Percentiles rank a stretch among this genome's conserved stretches.
These are phyloP conservation scores for Mohoua ochrocephala DNA, from an alignment of 2,113 vertebrate species.

Conservation along the genomic window DNA sequence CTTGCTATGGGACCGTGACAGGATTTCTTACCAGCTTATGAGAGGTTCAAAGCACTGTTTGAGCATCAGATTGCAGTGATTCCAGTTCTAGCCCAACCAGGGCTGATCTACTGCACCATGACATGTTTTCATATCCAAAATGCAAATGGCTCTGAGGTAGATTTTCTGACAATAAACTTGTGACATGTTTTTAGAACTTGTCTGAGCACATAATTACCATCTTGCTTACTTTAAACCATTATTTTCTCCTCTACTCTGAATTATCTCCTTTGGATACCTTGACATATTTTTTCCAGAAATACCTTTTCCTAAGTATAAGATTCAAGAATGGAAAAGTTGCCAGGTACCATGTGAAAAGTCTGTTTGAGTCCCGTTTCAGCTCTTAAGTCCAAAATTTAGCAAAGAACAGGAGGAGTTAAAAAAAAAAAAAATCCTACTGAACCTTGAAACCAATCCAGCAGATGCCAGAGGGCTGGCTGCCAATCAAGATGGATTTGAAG, in stretches of 20 bases:
- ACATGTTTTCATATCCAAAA: neutral
- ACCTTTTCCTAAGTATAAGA: neutral
- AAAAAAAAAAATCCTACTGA: neutral
- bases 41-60: neutral
- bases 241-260: neutral
- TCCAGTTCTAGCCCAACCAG: neutral
- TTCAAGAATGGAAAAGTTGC: neutral
- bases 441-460: constrained; percentile 36
- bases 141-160: neutral
- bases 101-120: neutral
- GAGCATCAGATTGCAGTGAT: neutral
- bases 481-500: constrained; percentile 33
- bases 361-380: neutral
- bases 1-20: neutral
- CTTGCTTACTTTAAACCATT: neutral
- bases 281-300: neutral
- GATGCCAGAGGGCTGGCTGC: constrained; percentile 30
- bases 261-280: neutral
- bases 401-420: neutral
- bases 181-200: neutral
- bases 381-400: neutral
- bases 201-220: neutral
- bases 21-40: neutral
- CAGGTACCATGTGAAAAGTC: neutral
- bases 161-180: neutral